Base-by-base conservation (phyloP, 2,113 vertebrate genomes). In the Gasterosteus nipponicus region DNA sequence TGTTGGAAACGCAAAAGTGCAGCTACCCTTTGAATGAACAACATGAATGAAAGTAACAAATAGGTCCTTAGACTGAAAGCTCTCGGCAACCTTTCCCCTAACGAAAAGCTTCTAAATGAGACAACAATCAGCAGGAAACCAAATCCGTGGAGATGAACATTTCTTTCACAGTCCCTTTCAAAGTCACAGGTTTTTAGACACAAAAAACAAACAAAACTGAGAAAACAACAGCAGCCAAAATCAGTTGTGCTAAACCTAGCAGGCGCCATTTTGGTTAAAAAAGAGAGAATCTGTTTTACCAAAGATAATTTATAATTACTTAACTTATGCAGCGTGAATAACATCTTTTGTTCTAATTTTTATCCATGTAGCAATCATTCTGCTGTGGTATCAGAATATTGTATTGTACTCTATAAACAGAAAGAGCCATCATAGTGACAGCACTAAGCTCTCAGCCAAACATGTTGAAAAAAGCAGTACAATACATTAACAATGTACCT, bases 51-150 rank as follows among this genome's bases (percentile, higher is more conserved):
- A 69, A 71, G 73, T 26, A 46, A 71, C 68, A 44, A 78, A 73
- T 16, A 75, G 58, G 56, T 12, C 60, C 66, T 71, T 18, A 38
- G 12, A 75, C 0, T 12, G 62, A 47, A 11, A 4, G 46, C 67
- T 69, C 70, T 67, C 73, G 64, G 79, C 68, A 72, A 69, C 68
- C 75, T 79, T 51, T 86, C 75, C 69, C 69, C 69, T 64, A 66
- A 85, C 75, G 72, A 85, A 77, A 51, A 41, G 75, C 53, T 73
- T 83, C 71, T 82, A 74, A 83, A 71, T 76, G 65, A 46, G 31
- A 74, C 47, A 81, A 58, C 74, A 79, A 83, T 77, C 77, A 71
- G 77, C 84, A 67, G 44, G 74, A 65, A 79, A 59, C 41, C 68
- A 77, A 69, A 78, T 56, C 38, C 35, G 53, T 72, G 64, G 49